Base-by-base conservation (phyloP, 2,888 invertebrate genomes). In the Argyresthia goedartella region DNA sequence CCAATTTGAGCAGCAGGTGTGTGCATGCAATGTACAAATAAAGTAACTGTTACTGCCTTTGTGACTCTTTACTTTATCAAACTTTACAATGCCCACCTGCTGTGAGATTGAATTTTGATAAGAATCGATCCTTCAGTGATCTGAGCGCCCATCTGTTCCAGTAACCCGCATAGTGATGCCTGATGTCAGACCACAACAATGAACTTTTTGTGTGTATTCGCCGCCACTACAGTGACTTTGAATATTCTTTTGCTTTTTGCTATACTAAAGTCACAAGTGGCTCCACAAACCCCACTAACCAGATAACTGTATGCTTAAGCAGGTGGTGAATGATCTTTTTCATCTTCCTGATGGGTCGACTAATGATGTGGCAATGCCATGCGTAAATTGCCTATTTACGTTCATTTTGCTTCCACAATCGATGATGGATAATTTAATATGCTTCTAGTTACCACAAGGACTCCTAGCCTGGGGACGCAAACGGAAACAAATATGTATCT, bases 101-200 rank as follows among this genome's bases (percentile, higher is more conserved):
- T 73, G 78, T 57, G 76, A 73, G 73, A 76, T 78, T 71, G 70
- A 76, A 78, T 75, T 81, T 75, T 66, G 78, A 81, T 81, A 73
- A 70, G 64, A 71, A 75, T 74, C 71, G 65, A 66, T 69, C 71
- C 66, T 63, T 64, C 58, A 56, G 61, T 55, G 61, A 71, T 70
- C 71, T 65, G 60, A 39, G 36, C 44, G 46, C 44, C 64, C 66
- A 76, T 74, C 69, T 77, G 75, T 59, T 71, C 80, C 57, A 73
- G 71, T 80, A 67, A 79, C 77, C 77, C 62, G 67, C 71, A 71
- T 73, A 74, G 67, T n/a, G n/a, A n/a, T 72, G 14, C 44, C 65
- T 57, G 65, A 67, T 67, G 60, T 59, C 63, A 63, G 62, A 63
- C 63, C 60, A 64, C 65, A 67, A 76, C 71, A 76, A 73, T 66